phyloP scores from a whole-genome alignment of 2,888 invertebrate genomes.

The Pherbina coryleti region DNA sequence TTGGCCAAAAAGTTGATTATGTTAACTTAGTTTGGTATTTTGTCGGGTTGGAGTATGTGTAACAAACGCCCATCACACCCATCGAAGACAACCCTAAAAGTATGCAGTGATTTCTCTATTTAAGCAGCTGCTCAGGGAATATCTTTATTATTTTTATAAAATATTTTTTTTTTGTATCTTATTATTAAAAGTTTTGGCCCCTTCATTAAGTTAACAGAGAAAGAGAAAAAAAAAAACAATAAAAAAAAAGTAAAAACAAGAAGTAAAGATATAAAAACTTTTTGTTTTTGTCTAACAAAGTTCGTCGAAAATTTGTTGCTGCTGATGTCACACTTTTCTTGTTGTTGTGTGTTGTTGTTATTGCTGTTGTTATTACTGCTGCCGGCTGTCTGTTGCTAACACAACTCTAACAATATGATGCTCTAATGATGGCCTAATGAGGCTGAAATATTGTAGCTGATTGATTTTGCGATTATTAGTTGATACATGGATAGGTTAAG shows the following conservation, averaged over 20 bases:
- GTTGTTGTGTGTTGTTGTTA: neutral
- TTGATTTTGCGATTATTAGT: conserved; percentile 35
- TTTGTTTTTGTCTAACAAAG: conserved; percentile 14
- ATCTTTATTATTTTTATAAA: no score
- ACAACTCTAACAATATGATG: conserved; percentile 1
- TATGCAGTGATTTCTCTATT: neutral
- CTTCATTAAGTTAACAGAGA: no score
- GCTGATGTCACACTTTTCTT: conserved; percentile 12
- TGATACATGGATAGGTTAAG: neutral
- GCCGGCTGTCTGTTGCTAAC: neutral
- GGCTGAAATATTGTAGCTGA: conserved; percentile 33
- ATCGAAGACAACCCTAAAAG: neutral
- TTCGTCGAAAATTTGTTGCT: conserved; percentile 6
- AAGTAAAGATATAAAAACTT: neutral
- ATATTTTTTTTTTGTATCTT: no score
- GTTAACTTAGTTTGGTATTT: neutral
- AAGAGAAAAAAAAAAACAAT: no score
- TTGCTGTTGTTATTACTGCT: neutral
- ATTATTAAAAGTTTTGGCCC: no score
- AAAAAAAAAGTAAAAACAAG: no score
- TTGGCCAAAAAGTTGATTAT: conserved; percentile 21
- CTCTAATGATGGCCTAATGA: conserved; percentile 34
- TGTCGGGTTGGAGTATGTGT: no score
- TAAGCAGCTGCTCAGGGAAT: neutral
- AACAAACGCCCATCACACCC: neutral